These are phyloP conservation scores for Oxycera nigricornis DNA, from an alignment of 2,888 invertebrate species.

Conservation along the genomic window DNA sequence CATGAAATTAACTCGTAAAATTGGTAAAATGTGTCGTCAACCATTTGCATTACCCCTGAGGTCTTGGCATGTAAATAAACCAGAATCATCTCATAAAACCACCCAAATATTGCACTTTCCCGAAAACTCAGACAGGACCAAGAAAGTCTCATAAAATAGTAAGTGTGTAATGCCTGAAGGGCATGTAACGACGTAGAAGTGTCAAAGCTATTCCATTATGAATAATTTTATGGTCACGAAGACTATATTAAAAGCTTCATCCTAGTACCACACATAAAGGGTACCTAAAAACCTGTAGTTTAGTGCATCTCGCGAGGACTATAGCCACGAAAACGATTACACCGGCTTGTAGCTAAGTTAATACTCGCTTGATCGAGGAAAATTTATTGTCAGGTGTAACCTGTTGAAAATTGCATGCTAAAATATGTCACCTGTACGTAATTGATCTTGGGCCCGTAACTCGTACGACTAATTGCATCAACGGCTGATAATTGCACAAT, in stretches of 20 bases:
- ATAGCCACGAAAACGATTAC: not conserved
- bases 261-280: not conserved
- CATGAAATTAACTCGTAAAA: too few relatives aligned
- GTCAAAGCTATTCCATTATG: too few relatives aligned
- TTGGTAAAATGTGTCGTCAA: too few relatives aligned
- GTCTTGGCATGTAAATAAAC: too few relatives aligned
- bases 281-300: not conserved
- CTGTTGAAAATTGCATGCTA: not conserved
- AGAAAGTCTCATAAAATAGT: too few relatives aligned
- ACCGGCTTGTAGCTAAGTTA: not conserved
- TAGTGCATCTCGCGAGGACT: not conserved
- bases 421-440: conserved; percentile 32
- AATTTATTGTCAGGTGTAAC: conserved; percentile 27
- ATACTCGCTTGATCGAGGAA: not conserved
- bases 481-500: conserved; percentile 34
- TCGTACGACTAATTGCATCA: conserved; percentile 37
- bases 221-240: not conserved
- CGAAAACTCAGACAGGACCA: too few relatives aligned
- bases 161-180: too few relatives aligned
- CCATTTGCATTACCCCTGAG: too few relatives aligned
- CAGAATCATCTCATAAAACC: too few relatives aligned
- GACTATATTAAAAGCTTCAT: not conserved
- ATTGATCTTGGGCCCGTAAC: conserved; percentile 19
- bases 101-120: too few relatives aligned
- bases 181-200: too few relatives aligned